Base-by-base conservation (phyloP, 2,797 vertebrate species). In the Atherinosoma microstoma region DNA sequence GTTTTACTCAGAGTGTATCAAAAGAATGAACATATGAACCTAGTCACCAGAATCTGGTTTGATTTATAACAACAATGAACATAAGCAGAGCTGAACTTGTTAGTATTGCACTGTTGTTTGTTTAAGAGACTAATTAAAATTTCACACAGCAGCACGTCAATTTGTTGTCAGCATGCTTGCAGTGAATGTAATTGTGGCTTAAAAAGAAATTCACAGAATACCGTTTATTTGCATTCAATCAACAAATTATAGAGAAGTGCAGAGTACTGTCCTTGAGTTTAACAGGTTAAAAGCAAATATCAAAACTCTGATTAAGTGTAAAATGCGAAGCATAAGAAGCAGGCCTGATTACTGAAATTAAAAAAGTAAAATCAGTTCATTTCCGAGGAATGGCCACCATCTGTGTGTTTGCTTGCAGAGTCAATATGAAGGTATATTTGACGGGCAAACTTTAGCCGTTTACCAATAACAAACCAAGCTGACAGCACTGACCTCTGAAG, bases 11-110 rank as follows among this genome's bases (percentile, higher is more conserved):
- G 10, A 53, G 62, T 22, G 12, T 9, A 80, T 79, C 78, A 20
- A 78, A 86, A 82, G 59, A 83, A 89, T 84, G 84, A 80, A 85
- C 73, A 76, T 80, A 40, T 76, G 67, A 82, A 67, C 30, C 61
- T 34, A 51, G 65, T 84, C 83, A 79, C 24, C 24, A 27, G 24
- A 27, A 27, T 89, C 81, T 82, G 82, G 65, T 82, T 81, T 86
- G 78, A 86, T 87, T 92, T 86, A 91, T 62, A 54, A 24, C 27
- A 57, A 70, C 2, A 42, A 76, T 78, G 86, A 91, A 91, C 64
- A 84, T 30, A 82, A 72, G n/a, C 74, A 78, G 42, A 18, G 12
- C 64, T 59, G 61, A 69, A 77, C 61, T 60, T 30, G 24, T 75
- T 76, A 20, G 68, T 72, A 85, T 88, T 79, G 71, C 84, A 68